Base-by-base conservation (phyloP, 1,140 invertebrate species). In the Polypedilum pembai region DNA sequence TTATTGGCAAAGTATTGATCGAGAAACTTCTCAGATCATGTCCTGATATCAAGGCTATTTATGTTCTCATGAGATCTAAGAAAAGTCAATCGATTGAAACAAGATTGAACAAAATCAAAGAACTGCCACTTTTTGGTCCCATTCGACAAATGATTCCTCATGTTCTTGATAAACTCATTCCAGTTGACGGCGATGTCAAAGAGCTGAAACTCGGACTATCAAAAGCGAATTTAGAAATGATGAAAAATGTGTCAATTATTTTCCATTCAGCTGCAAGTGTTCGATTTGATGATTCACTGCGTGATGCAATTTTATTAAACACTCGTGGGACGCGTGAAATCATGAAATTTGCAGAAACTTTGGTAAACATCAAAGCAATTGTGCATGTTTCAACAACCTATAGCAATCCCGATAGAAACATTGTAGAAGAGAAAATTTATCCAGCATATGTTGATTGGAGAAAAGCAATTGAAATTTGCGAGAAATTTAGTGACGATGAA, bases 251-350 rank as follows among this genome's bases (percentile, higher is more conserved):
- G 0, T 89, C 90, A 1, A 84, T 98, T 12, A 88, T 99, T 7
- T 97, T 96, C 81, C 95, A 99, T 79, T 91, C 91, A 0, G 97
- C 96, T 1, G 96, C 97, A 0, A 97, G 93, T 75, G 91, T 98
- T n/a, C 77, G 80, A 80, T 81, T 75, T 80, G 92, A 97, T 79
- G 94, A 96, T 82, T 87, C 87, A 24, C 83, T 98, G 0, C 90
- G 89, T 78, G 83, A 87, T 5, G 89, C 91, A 3, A 82, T 91
- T 18, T 84, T 87, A 7, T 85, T 88, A 79, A 93, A 93, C 77
- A 86, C 88, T 0, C 82, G 87, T 63, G 90, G 90, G 0, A 90
- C 90, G 0, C 85, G 87, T 72, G 86, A 90, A 76, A 74, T 91
- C 1, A 84, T 91, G 18, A 85, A 89, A 40, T 78, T 92, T 1